Base-by-base conservation (phyloP, 2,888 invertebrate species). In the Furcula furcula region DNA sequence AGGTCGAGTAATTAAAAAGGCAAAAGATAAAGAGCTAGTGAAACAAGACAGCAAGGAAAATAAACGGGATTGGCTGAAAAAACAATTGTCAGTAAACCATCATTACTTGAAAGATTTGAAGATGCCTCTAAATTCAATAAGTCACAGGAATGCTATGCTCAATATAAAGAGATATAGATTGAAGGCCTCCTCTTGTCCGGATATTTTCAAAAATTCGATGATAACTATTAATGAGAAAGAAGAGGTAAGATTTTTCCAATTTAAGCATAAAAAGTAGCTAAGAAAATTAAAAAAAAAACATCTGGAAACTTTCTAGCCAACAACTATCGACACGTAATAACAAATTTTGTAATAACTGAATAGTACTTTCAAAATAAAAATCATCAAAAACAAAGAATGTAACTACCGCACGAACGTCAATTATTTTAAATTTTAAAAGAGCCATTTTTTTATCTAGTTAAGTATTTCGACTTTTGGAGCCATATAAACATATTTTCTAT, bases 201-300 rank as follows among this genome's bases (percentile, higher is more conserved):
- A 98, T 78, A 96, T 98, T 59, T 96, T 93, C 67, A 91, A 94
- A 56, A 95, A 95, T 69, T 96, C 95, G n/a, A 95, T 96, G 94
- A 94, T 94, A 29, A 94, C 95, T 2, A 91, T 96, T 31, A 92
- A 93, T 29, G 93, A 93, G 52, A 93, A 94, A 62, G 92, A 92
- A 62, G 94, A 95, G 90, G 95, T 95, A 77, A 82, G 76, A 30
- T 31, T 13, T 30, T 21, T 25, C n/a, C 9, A 14, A 9, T 7
- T 2, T 18, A 18, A 18, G 7, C 4, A 5, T 18, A 18, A 18
- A 18, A n/a, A n/a, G n/a, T n/a, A n/a, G n/a, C n/a, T n/a, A n/a
- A n/a, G n/a, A n/a, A n/a, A n/a, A n/a, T n/a, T n/a, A n/a, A n/a
- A n/a, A n/a, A n/a, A n/a, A n/a, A n/a, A n/a, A n/a, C n/a, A n/a